Conservation (phyloP, 2,888 invertebrate genomes). For the Lypha dubia region DNA sequence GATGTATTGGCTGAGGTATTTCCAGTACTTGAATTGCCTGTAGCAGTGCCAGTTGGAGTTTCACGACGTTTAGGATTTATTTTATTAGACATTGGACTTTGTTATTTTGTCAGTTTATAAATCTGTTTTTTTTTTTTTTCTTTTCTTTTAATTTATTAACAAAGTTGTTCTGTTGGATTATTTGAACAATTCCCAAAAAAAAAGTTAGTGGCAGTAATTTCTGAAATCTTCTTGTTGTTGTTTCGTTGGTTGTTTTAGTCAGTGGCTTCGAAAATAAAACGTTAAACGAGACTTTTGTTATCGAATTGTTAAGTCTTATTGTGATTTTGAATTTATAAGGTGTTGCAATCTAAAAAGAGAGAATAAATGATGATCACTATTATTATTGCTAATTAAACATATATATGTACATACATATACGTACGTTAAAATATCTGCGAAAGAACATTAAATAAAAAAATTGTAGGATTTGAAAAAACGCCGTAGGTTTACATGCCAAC, state of each 20-base stretch:
- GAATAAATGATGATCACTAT: background rate
- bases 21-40: slow-evolving; percentile 77
- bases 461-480: too few relatives aligned
- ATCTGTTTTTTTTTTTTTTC: background rate
- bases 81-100: slow-evolving; percentile 83
- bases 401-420: too few relatives aligned
- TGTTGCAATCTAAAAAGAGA: slow-evolving; percentile 46
- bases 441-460: too few relatives aligned
- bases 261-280: slow-evolving; percentile 59
- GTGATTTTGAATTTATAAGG: slow-evolving; percentile 30
- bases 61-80: slow-evolving; percentile 83
- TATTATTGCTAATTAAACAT: background rate
- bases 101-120: slow-evolving; percentile 30
- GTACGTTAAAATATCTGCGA: too few relatives aligned
- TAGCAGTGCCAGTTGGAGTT: slow-evolving; percentile 78
- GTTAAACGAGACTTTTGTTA: slow-evolving; percentile 37
- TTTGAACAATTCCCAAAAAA: background rate
- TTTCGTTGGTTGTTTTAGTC: background rate
- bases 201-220: slow-evolving; percentile 55
- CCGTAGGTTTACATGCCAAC: too few relatives aligned
- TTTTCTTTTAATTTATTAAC: background rate
- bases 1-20: slow-evolving; percentile 82
- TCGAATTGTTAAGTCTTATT: slow-evolving; percentile 38
- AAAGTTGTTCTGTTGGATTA: background rate
- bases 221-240: background rate